phyloP scores from a whole-genome alignment of 2,797 vertebrate genomes.

The Sylvia borin region DNA sequence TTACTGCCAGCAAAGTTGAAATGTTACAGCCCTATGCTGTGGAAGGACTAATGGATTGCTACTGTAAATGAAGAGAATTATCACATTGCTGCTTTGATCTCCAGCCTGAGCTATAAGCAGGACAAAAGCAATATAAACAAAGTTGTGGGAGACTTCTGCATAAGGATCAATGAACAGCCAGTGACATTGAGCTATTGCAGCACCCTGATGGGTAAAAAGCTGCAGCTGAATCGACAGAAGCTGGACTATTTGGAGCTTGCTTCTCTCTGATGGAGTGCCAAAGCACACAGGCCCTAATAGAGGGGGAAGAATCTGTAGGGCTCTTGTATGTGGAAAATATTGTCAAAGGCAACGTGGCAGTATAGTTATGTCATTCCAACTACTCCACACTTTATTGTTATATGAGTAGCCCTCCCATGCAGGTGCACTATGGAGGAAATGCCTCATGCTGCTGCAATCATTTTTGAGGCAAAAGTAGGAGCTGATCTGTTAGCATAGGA shows the following conservation, averaged over 20 bases:
- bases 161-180: not conserved
- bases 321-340: slow-evolving; percentile 5
- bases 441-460: not conserved
- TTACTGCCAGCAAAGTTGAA: not conserved
- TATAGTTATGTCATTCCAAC: not conserved
- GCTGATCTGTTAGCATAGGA: not conserved
- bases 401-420: not conserved
- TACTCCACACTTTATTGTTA: not conserved
- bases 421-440: not conserved
- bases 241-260: not conserved
- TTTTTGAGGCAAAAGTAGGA: not conserved
- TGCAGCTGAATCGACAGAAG: slow-evolving; percentile 27
- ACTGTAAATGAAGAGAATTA: not conserved
- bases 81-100: not conserved
- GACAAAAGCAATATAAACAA: not conserved
- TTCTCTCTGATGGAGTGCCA: slow-evolving; percentile 14
- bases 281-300: not conserved
- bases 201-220: not conserved
- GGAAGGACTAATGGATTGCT: not conserved
- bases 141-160: not conserved
- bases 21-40: not conserved
- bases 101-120: not conserved
- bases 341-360: not conserved
- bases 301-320: not conserved
- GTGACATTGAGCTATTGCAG: slow-evolving; percentile 17